Conservation (phyloP, 2,113 vertebrate species). For the Sterna hirundo region DNA sequence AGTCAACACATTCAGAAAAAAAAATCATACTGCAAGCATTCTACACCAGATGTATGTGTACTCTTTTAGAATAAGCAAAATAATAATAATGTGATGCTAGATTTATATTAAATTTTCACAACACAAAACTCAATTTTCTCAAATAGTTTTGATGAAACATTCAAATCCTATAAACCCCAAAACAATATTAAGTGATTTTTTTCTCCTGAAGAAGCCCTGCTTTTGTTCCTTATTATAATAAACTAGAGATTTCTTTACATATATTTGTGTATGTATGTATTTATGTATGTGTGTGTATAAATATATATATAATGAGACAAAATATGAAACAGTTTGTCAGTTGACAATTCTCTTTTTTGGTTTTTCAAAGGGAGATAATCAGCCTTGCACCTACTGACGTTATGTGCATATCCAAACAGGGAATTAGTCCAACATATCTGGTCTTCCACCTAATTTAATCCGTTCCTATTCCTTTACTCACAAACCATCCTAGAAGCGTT, state of each 20-base stretch:
- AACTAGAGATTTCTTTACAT: not conserved
- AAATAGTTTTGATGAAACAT: not conserved
- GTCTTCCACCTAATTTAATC: not conserved
- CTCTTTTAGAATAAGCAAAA: not conserved
- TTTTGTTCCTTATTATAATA: not conserved
- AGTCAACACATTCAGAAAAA: not conserved
- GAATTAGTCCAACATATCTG: not conserved
- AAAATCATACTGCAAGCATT: not conserved
- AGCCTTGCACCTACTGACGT: not conserved
- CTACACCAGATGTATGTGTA: not conserved
- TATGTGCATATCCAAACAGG: fast-evolving
- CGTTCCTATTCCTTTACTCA: not conserved
- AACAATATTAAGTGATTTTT: not conserved
- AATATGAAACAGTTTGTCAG: not conserved
- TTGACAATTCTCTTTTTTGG: not conserved
- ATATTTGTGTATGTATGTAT: not conserved
- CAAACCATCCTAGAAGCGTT: not conserved
- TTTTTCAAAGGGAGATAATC: not conserved
- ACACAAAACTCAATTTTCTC: not conserved
- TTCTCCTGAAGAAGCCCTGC: not conserved
- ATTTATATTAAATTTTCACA: not conserved
- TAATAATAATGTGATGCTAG: not conserved
- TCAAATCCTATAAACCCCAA: not conserved
- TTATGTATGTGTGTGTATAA: not conserved
- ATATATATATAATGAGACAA: not conserved